Percentiles rank a stretch among this genome's conserved stretches.
Conservation (phyloP, 2,113 vertebrate species). For the Nibea coibor region DNA sequence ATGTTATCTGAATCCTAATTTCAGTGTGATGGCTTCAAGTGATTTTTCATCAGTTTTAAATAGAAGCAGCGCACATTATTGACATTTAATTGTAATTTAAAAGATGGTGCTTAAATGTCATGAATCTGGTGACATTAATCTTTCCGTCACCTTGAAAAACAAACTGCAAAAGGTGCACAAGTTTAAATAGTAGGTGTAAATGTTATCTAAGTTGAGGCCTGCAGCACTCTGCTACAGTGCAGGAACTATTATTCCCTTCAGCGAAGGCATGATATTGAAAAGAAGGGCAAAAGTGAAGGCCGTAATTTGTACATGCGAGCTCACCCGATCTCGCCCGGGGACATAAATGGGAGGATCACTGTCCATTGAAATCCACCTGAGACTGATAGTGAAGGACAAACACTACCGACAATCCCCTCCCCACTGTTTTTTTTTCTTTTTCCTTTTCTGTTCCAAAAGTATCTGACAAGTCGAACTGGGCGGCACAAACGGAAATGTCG, state of each 20-base stretch:
- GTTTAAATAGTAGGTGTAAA: slow-evolving; percentile 34
- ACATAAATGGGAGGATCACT: slow-evolving; percentile 38
- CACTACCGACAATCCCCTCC: slow-evolving; percentile 29
- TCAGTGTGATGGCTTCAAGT: not conserved
- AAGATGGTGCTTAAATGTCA: slow-evolving; percentile 57
- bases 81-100: slow-evolving; percentile 55
- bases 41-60: slow-evolving; percentile 42
- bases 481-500: slow-evolving; percentile 16
- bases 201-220: not conserved
- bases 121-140: slow-evolving; percentile 43
- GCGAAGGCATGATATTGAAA: slow-evolving; percentile 9
- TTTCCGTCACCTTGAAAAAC: slow-evolving; percentile 9
- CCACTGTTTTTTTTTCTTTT: not conserved
- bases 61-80: slow-evolving; percentile 21
- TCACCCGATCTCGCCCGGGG: not conserved
- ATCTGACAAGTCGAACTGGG: slow-evolving; percentile 24
- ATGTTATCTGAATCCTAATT: slow-evolving; percentile 51
- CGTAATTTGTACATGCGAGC: slow-evolving; percentile 12
- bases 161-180: not conserved
- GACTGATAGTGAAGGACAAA: slow-evolving; percentile 48
- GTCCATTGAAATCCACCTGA: slow-evolving; percentile 50
- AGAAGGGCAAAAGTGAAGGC: slow-evolving; percentile 17
- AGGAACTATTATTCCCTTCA: not conserved
- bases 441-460: slow-evolving; percentile 5
- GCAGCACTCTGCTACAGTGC: not conserved